Evolutionary conservation across 64 coral and sea anemone species (phyloP), one percentile per base, ranked within the genome.

Genomic region (Platygyra sinensis): DNA sequence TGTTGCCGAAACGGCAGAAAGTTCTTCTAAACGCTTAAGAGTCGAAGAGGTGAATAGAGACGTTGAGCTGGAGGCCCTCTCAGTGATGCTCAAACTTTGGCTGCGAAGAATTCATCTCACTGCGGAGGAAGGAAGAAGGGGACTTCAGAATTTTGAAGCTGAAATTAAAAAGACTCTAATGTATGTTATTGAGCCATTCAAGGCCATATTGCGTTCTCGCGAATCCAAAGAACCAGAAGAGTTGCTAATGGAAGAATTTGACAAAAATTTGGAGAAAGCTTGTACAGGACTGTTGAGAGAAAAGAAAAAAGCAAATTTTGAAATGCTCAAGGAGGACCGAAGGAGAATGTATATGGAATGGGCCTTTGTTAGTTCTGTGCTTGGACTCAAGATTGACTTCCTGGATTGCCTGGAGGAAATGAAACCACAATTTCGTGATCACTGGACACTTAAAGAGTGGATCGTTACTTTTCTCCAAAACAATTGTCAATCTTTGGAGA

Each of bases 311-410:
- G 6, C 15, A 18, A 62, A 22, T 62, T 62, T 62, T 62, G 60
- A 62, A 62, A 62, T 62, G 15, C 60, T 22, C 14, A 15, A 62
- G 20, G 60, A 62, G 20, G 60, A 62, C 20, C 15, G 3, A 22
- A 62, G 1, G 60, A 15, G 60, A 62, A 0, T 62, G 14, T 2
- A 8, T 62, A 18, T 22, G 15, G 20, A 62, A 15, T 18, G 1
- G 60, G 15, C 1, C 20, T 22, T 62, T 18, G 20, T 62, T 62
- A 18, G 60, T 22, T 15, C 60, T 62, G 14, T 15, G 60, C 80
- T 83, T 64, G 80, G 80, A 39, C 80, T 83, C 32, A 83, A 83
- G 38, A 16, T 39, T 1, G 60, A 65, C 61, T 83, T 83, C 10
- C 60, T 83, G 1, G 80, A 67, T 17, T 18, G 80, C 29, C 60